Conservation (phyloP, 2,797 vertebrate genomes). For the Amphiprion clarkii region DNA sequence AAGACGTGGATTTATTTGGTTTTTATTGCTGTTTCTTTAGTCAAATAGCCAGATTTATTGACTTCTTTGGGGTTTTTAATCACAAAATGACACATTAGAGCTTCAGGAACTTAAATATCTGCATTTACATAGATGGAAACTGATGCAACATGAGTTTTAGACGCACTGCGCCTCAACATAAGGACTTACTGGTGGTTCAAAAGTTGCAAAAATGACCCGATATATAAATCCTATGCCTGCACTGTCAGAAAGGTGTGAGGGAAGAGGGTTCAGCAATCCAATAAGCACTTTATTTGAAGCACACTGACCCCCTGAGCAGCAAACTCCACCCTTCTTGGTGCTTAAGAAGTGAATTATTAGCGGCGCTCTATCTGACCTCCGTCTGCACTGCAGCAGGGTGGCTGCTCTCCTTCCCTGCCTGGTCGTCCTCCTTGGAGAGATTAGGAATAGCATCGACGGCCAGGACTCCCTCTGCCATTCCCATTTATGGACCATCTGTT, state of each 20-base stretch:
- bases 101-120: too few relatives aligned
- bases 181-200: too few relatives aligned
- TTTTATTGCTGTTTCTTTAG: too few relatives aligned
- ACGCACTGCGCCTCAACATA: too few relatives aligned
- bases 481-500: conserved; percentile 80
- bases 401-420: conserved; percentile 22
- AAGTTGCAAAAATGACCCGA: neutral
- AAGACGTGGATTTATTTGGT: too few relatives aligned
- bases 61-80: too few relatives aligned
- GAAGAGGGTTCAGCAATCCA: neutral
- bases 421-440: conserved; percentile 49
- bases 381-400: conserved; percentile 29
- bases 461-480: conserved; percentile 66
- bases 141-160: too few relatives aligned
- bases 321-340: neutral
- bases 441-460: conserved; percentile 56
- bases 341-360: conserved; percentile 20
- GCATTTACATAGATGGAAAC: too few relatives aligned
- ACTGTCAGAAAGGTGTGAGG: neutral
- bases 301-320: neutral
- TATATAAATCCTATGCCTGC: neutral
- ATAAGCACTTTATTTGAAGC: conserved; percentile 9
- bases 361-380: conserved; percentile 29
- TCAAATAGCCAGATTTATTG: too few relatives aligned
- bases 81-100: too few relatives aligned